These are phyloP conservation scores for Tragelaphus strepsiceros DNA, from an alignment of 2,113 vertebrate species.

Conservation along the genomic window DNA sequence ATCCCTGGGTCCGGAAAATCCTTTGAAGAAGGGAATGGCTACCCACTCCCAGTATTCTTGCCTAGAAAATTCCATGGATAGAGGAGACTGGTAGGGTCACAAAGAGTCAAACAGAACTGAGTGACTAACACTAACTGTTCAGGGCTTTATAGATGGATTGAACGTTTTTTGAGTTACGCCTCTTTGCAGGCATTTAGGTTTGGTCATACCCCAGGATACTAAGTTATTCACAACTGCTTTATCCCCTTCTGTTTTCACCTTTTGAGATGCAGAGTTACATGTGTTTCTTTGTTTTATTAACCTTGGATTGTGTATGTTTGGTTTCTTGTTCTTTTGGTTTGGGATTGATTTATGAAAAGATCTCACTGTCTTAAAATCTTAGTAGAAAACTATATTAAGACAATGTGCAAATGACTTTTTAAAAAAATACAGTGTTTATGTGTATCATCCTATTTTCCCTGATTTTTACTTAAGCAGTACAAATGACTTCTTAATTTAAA, in stretches of 20 bases:
- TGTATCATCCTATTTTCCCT: not conserved
- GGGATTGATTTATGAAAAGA: constrained; percentile 1
- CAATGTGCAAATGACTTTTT: not conserved
- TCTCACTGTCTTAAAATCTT: not conserved
- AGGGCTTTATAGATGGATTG: not conserved
- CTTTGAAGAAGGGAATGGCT: not conserved
- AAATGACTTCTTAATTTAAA: not conserved
- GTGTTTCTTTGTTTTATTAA: not conserved
- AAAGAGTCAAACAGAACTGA: not conserved
- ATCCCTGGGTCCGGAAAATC: not conserved
- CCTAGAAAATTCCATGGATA: not conserved
- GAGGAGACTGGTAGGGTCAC: not conserved
- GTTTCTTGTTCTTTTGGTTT: constrained; percentile 24
- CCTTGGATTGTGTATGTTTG: not conserved
- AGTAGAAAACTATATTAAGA: not conserved
- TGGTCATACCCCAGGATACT: not conserved
- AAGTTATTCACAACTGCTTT: not conserved
- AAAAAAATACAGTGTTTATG: not conserved
- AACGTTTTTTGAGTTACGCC: not conserved
- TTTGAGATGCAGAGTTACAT: not conserved
- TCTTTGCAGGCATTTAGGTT: not conserved
- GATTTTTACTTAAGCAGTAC: not conserved
- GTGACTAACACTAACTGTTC: not conserved
- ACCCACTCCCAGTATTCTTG: not conserved
- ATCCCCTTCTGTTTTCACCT: not conserved